Conservation (phyloP, 2,797 vertebrate genomes). For the Mormyrops boulengeri region DNA sequence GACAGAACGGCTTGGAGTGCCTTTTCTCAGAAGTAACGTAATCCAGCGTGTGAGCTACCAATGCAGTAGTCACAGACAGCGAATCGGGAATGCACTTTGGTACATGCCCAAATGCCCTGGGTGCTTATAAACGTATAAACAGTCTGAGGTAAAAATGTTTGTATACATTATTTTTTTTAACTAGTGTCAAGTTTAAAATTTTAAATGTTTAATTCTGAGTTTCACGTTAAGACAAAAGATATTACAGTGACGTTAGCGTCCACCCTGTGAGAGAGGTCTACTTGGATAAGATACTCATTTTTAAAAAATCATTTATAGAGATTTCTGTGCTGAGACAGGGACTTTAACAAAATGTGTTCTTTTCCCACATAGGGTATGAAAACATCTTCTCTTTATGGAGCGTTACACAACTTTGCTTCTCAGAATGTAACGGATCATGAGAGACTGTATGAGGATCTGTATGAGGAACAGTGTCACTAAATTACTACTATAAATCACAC, state of each 20-base stretch:
- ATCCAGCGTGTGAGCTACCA: slow-evolving; percentile 41
- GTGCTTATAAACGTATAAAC: slow-evolving; percentile 72
- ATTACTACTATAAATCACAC: slow-evolving; percentile 10
- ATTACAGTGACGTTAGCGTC: slow-evolving; percentile 53
- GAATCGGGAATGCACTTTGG: slow-evolving; percentile 98
- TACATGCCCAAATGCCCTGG: slow-evolving; percentile 96
- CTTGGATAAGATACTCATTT: neutral
- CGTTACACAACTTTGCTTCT: neutral
- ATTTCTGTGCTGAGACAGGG: slow-evolving; percentile 28
- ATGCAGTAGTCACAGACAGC: slow-evolving; percentile 60
- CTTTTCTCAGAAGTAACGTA: slow-evolving; percentile 70
- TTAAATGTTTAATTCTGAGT: slow-evolving; percentile 45
- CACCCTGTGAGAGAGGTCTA: slow-evolving; percentile 47
- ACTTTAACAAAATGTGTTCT: neutral
- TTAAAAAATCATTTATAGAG: slow-evolving; percentile 16
- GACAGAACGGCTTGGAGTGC: slow-evolving; percentile 66
- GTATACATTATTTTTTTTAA: slow-evolving; percentile 47
- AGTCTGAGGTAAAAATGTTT: slow-evolving; percentile 91
- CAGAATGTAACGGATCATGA: slow-evolving; percentile 20
- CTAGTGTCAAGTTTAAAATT: slow-evolving; percentile 34
- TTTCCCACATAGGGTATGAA: neutral
- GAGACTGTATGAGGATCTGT: slow-evolving; percentile 32
- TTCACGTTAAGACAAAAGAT: slow-evolving; percentile 64
- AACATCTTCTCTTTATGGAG: neutral
- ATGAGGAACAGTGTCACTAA: slow-evolving; percentile 24